Evolutionary conservation across 2,113 vertebrate species (phyloP), one percentile per base, ranked within the genome.

Genomic region (Crocuta crocuta): DNA sequence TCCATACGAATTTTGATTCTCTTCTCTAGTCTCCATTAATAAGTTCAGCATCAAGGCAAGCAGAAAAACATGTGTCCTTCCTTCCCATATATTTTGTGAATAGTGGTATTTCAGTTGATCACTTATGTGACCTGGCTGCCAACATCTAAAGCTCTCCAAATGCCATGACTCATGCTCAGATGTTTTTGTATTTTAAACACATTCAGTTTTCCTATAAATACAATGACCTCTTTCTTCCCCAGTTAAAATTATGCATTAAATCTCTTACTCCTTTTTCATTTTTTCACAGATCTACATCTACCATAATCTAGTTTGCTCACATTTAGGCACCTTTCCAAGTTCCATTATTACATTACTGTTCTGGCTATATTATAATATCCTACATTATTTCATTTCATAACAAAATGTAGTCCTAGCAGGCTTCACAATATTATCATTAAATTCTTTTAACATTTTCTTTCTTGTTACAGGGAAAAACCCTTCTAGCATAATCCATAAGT

Each of bases 331-430:
- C 23, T 84, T 84, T 94, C 85, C 76, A 96, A 13, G 74, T 96
- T 80, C 58, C 33, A 65, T 74, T 79, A 90, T 87, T 90, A 48
- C n/a, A 92, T 93, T 87, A 94, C 15, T 58, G 58, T 50, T 71
- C 74, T 81, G 48, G 21, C 13, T 45, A 88, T 90, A 6, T 73
- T 90, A 55, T 80, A 96, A 91, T 50, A 11, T 43, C 90, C 33
- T 63, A 79, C 26, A 76, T 97, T 95, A 87, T 95, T 84, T 91
- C 35, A 90, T 93, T 95, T 86, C 78, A 80, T 89, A 73, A 87
- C 35, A 92, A 96, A 87, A 92, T 63, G 4, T 58, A 95, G n/a
- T 90, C 21, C 17, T 73, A 71, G 19, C 31, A 63, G 74, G 12
- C 23, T 93, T 94, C 68, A 70, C 81, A 92, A 82, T 58, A 87